Evolutionary conservation across 2,113 vertebrate species (phyloP).

Genomic region (Lycocorax pyrrhopterus): DNA sequence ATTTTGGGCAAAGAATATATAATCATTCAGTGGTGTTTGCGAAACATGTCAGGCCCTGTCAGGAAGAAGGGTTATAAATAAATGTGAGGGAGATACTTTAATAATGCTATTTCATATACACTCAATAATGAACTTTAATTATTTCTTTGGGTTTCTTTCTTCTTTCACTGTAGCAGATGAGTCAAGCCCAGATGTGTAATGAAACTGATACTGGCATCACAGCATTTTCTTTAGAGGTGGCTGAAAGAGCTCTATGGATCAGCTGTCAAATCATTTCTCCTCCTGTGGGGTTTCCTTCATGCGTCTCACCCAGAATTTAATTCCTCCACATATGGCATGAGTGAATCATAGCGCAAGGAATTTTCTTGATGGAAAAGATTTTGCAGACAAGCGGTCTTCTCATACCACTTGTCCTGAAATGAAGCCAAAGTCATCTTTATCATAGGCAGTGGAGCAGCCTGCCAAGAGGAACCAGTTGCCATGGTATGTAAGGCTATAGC

Average conservation of each 20-base stretch:
- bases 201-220: slow-evolving; percentile 9
- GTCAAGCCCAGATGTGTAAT: slow-evolving; percentile 53
- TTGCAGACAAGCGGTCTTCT: background rate
- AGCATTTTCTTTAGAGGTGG: slow-evolving; percentile 25
- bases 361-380: background rate
- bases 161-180: slow-evolving; percentile 8
- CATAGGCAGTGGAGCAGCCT: background rate
- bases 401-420: background rate
- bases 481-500: background rate
- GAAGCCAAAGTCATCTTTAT: background rate
- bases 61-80: slow-evolving; percentile 58
- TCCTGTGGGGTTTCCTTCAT: slow-evolving; percentile 27
- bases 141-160: slow-evolving; percentile 45
- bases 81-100: slow-evolving; percentile 38
- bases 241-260: slow-evolving; percentile 16
- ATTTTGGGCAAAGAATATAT: slow-evolving; percentile 34
- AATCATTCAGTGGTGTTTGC: slow-evolving; percentile 35
- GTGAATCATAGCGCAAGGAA: background rate
- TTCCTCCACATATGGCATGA: background rate
- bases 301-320: background rate
- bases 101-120: slow-evolving; percentile 43
- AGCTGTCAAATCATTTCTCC: slow-evolving; percentile 14
- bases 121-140: slow-evolving; percentile 52
- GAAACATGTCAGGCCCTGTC: slow-evolving; percentile 54
- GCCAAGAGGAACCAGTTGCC: slow-evolving; percentile 1